phyloP scores from a whole-genome alignment of 2,113 vertebrate species.

The Syrmaticus mikado region DNA sequence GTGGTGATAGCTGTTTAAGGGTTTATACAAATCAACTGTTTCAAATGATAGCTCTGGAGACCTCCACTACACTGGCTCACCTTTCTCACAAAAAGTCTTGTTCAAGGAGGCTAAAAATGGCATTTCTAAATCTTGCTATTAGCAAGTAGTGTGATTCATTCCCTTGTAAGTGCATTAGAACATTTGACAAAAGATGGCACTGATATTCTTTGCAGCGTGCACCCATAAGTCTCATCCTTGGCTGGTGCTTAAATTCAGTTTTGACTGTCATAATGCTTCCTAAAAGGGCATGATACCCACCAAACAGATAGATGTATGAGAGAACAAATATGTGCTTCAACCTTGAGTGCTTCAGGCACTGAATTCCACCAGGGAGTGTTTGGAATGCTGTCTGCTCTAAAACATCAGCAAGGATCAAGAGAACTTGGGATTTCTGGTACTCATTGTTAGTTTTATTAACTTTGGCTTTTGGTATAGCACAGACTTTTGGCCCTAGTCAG shows the following conservation, averaged over 20 bases:
- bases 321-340: not conserved
- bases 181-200: not conserved
- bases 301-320: not conserved
- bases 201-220: not conserved
- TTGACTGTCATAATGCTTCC: not conserved
- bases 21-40: not conserved
- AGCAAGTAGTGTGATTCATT: not conserved
- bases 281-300: not conserved
- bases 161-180: not conserved
- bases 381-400: not conserved
- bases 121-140: not conserved
- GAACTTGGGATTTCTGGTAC: not conserved
- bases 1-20: not conserved
- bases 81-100: not conserved
- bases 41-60: not conserved
- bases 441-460: not conserved
- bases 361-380: not conserved
- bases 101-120: not conserved
- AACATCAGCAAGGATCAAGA: not conserved
- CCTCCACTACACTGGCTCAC: not conserved
- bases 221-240: not conserved
- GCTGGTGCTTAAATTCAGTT: not conserved
- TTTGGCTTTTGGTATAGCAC: not conserved
- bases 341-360: not conserved
- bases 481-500: not conserved